A percentile compares a stretch with the other conserved stretches of the same genome.
Evolutionary conservation across 2,113 vertebrate species (phyloP).

Genomic region (Amblyornis subalaris): DNA sequence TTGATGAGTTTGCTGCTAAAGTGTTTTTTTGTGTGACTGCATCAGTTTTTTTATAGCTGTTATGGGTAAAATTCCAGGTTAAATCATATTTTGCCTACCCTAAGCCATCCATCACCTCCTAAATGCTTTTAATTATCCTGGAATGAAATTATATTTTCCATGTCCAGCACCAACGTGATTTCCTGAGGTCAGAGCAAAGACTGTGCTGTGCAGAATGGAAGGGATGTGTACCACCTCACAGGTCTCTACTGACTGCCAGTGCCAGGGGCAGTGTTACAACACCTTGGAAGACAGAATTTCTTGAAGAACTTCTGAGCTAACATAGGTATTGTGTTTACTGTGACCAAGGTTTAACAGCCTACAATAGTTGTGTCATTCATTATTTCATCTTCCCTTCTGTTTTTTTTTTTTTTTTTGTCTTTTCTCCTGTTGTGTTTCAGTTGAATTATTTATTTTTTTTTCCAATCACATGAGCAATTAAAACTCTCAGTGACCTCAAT

Average conservation of each 20-base stretch:
- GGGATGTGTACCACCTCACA: not conserved
- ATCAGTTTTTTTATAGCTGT: not conserved
- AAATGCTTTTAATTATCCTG: not conserved
- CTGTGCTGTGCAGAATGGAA: not conserved
- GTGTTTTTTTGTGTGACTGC: not conserved
- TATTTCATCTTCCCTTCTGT: not conserved
- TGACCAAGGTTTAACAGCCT: not conserved
- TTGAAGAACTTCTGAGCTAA: not conserved
- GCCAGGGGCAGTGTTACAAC: fast-evolving
- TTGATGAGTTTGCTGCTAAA: not conserved
- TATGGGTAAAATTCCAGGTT: not conserved
- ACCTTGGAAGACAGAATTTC: not conserved
- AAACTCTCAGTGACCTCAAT: not conserved
- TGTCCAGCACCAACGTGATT: not conserved
- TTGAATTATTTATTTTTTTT: not conserved
- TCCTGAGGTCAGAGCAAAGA: not conserved
- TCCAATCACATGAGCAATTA: fast-evolving
- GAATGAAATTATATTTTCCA: not conserved
- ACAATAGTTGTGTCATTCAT: not conserved
- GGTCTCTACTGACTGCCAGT: not conserved
- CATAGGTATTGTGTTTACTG: not conserved
- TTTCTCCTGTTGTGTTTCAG: not conserved
- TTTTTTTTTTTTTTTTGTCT: not conserved
- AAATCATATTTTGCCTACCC: not conserved
- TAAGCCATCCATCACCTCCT: not conserved